These are phyloP conservation scores for Cephalopholis sonnerati DNA, from an alignment of 2,113 vertebrate species.

Conservation along the genomic window DNA sequence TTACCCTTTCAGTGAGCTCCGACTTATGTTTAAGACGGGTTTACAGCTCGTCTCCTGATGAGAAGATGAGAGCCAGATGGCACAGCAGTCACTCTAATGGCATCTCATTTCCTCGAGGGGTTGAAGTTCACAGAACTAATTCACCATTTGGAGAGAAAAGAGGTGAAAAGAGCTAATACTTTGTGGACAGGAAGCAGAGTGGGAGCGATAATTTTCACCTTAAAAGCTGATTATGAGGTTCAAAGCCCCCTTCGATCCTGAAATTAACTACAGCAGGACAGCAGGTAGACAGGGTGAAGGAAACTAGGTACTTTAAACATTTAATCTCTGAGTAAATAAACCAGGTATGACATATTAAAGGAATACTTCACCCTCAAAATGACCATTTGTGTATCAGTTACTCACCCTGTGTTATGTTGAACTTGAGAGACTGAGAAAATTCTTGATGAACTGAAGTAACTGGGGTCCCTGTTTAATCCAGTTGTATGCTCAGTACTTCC, in stretches of 20 bases:
- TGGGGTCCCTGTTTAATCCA: too few relatives aligned
- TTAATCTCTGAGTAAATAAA: background rate
- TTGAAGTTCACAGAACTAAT: slow-evolving; percentile 44
- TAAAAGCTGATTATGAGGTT: slow-evolving; percentile 11
- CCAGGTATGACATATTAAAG: background rate
- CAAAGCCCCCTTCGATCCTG: background rate
- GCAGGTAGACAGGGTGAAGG: background rate
- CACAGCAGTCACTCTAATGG: slow-evolving; percentile 25
- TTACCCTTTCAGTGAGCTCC: background rate
- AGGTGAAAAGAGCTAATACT: slow-evolving; percentile 10
- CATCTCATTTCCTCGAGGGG: slow-evolving; percentile 43
- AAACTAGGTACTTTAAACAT: background rate
- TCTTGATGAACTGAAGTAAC: too few relatives aligned
- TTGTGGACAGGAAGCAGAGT: slow-evolving; percentile 10
- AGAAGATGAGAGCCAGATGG: slow-evolving; percentile 59
- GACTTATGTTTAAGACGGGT: slow-evolving; percentile 9
- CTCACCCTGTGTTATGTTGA: too few relatives aligned
- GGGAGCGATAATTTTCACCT: background rate
- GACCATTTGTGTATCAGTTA: too few relatives aligned
- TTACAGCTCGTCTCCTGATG: slow-evolving; percentile 17
- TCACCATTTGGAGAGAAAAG: slow-evolving; percentile 32
- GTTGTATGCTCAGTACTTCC: too few relatives aligned
- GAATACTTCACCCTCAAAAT: too few relatives aligned
- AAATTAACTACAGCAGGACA: background rate
- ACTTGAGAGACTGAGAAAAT: too few relatives aligned